Evolutionary conservation across 2,888 invertebrate species (phyloP).

Genomic region (Drosophila helvetica): DNA sequence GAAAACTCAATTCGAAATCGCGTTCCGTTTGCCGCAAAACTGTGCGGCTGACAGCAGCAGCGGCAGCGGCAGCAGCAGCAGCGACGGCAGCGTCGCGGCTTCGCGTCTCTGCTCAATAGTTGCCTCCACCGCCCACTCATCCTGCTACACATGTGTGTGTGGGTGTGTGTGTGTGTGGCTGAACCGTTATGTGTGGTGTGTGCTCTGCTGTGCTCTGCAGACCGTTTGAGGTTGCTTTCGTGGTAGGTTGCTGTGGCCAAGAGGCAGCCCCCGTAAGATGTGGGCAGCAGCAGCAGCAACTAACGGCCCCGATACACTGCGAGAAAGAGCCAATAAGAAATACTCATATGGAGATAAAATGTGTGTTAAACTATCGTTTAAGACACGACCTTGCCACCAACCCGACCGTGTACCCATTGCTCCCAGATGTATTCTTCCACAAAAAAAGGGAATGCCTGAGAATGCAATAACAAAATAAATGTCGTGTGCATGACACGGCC

Average conservation of each 20-base stretch:
- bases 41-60: conserved; percentile 8
- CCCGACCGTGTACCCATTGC: background rate
- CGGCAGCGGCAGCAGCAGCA: conserved; percentile 16
- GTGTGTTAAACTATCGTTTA: too few species aligned
- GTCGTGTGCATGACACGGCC: too few species aligned
- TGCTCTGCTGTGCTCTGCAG: conserved; percentile 21
- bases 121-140: conserved; percentile 27
- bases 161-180: conserved; percentile 14
- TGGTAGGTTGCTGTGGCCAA: conserved; percentile 35
- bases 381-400: too few species aligned
- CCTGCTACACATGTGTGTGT: conserved; percentile 6
- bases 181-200: conserved; percentile 48
- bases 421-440: background rate
- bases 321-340: background rate
- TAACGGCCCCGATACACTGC: background rate
- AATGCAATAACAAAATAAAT: background rate
- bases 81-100: conserved; percentile 34
- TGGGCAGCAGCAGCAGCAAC: conserved; percentile 5
- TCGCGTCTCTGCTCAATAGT: conserved; percentile 52
- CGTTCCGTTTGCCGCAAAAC: conserved; percentile 59
- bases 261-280: conserved; percentile 14
- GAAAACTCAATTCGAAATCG: conserved; percentile 76
- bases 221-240: conserved; percentile 40
- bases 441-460: background rate
- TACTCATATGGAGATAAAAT: too few species aligned